Evolutionary conservation across 2,113 vertebrate genomes (phyloP).

Genomic region (Scolopax mira): DNA sequence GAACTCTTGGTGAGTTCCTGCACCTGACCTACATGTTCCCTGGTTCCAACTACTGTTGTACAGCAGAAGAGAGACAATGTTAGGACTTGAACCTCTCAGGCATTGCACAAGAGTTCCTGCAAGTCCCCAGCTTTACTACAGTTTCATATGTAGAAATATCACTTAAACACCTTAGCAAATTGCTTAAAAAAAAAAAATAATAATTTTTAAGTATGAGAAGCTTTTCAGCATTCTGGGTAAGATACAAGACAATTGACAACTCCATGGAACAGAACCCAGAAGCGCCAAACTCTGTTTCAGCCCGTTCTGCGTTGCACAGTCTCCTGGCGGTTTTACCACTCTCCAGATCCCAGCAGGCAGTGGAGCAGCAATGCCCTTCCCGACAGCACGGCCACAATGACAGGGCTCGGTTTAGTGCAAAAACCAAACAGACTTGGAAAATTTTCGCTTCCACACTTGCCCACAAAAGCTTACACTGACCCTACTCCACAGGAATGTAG

Average conservation of each 20-base stretch:
- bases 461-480: neutral
- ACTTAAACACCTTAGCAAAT: neutral
- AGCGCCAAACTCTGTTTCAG: neutral
- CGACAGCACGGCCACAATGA: neutral
- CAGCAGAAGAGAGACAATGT: neutral
- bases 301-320: fast-evolving
- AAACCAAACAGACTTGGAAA: neutral
- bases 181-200: neutral
- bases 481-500: fast-evolving
- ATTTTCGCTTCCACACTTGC: neutral
- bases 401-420: neutral
- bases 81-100: neutral
- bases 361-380: neutral
- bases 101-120: neutral
- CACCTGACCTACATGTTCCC: no score
- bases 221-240: neutral
- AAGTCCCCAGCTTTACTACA: neutral
- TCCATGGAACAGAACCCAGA: neutral
- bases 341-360: fast-evolving
- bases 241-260: neutral
- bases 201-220: neutral
- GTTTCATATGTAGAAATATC: neutral
- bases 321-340: neutral
- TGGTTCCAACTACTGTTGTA: neutral
- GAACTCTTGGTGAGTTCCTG: no score